These are phyloP conservation scores for Palythoa caribaeorum DNA, from an alignment of 92 coral and sea anemone genomes.

Conservation along the genomic window DNA sequence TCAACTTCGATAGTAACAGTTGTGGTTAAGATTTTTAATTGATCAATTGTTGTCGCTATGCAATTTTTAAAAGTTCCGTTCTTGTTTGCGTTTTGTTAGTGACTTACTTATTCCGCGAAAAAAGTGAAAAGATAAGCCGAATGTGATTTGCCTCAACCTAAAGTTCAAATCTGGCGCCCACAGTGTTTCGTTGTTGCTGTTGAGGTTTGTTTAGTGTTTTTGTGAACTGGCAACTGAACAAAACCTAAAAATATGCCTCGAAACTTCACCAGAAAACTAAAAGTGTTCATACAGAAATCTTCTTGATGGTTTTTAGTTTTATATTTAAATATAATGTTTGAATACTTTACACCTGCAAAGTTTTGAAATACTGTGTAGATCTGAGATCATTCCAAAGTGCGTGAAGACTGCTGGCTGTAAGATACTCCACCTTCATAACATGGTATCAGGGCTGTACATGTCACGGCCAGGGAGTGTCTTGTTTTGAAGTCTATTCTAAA, in stretches of 20 bases:
- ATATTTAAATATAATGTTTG: not conserved
- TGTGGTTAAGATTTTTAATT: not conserved
- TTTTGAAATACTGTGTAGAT: not conserved
- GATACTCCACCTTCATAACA: not conserved
- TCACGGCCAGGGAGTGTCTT: not conserved
- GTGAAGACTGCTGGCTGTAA: not conserved
- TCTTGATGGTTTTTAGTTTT: not conserved
- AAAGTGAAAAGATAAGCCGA: not conserved
- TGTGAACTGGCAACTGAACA: not conserved
- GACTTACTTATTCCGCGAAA: not conserved
- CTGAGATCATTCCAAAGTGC: not conserved
- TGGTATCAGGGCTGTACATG: not conserved
- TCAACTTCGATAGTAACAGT: not conserved
- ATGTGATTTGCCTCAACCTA: not conserved
- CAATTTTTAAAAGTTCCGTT: not conserved
- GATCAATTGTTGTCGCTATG: not conserved
- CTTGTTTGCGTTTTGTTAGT: not conserved
- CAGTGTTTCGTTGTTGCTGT: not conserved
- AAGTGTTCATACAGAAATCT: not conserved
- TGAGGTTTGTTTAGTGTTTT: not conserved
- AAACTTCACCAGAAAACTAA: not conserved
- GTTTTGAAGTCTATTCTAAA: not conserved
- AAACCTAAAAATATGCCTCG: not conserved
- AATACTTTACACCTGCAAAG: not conserved
- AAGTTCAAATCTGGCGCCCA: not conserved